Evolutionary conservation across 2,113 vertebrate species (phyloP).

Genomic region (Aspiorhynchus laticeps): DNA sequence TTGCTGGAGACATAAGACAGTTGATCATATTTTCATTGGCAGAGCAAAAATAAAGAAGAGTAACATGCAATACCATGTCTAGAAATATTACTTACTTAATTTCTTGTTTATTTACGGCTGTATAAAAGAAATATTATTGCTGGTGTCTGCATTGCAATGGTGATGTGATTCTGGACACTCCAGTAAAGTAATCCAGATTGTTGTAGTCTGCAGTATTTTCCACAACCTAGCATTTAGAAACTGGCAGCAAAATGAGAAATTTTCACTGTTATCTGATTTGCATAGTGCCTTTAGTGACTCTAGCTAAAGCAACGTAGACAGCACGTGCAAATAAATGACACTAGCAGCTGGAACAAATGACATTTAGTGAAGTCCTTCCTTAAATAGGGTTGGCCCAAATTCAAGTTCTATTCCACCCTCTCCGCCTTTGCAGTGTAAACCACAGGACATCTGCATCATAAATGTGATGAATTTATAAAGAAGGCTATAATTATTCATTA

Average conservation of each 20-base stretch:
- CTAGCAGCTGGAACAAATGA: background rate
- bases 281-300: background rate
- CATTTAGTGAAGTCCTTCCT: background rate
- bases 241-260: background rate
- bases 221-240: background rate
- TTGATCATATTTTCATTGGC: background rate
- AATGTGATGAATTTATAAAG: background rate
- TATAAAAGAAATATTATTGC: background rate
- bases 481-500: background rate
- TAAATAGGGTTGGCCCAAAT: background rate
- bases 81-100: background rate
- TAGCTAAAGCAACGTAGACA: background rate
- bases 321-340: background rate
- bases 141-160: background rate
- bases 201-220: too few relatives aligned
- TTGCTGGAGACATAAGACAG: background rate
- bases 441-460: background rate
- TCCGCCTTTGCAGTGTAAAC: background rate
- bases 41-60: background rate
- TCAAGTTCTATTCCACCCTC: background rate
- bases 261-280: background rate
- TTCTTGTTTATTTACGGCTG: background rate
- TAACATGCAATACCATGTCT: background rate
- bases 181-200: too few relatives aligned
- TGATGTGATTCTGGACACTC: background rate